These are phyloP conservation scores for Pomatostomus ruficeps DNA, from an alignment of 2,113 vertebrate genomes.

Conservation along the genomic window DNA sequence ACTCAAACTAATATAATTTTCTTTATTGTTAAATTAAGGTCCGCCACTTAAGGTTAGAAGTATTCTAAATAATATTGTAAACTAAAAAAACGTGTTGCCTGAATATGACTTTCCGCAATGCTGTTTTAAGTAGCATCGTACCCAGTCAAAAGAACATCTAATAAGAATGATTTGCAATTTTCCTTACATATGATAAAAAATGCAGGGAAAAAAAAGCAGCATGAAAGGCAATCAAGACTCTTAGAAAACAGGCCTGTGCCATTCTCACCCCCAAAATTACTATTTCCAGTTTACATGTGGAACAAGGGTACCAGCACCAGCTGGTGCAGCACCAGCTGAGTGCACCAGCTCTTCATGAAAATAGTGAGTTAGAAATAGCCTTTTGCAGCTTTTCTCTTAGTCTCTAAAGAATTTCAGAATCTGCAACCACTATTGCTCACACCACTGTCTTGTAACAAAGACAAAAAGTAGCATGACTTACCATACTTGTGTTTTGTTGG, in stretches of 20 bases:
- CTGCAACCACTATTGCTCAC: accelerated
- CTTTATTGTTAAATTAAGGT: background rate
- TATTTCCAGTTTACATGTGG: background rate
- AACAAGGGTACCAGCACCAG: background rate
- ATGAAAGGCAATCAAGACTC: background rate
- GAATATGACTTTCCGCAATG: background rate
- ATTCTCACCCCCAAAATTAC: background rate
- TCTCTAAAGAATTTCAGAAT: background rate
- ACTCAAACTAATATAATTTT: background rate
- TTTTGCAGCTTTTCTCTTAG: background rate
- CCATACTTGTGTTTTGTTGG: background rate
- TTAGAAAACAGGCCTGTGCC: background rate
- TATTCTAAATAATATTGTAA: background rate
- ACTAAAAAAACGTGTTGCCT: background rate
- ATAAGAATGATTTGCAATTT: background rate
- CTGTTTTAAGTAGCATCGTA: background rate
- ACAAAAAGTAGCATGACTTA: background rate
- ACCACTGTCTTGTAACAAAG: background rate
- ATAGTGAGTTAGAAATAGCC: background rate
- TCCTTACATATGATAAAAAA: background rate
- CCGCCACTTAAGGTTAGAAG: background rate
- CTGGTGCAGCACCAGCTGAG: no score
- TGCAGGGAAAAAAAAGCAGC: background rate
- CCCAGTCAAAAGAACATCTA: background rate
- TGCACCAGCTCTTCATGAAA: background rate